These are phyloP conservation scores for Parotia lawesii DNA, from an alignment of 2,113 vertebrate genomes.

Conservation along the genomic window DNA sequence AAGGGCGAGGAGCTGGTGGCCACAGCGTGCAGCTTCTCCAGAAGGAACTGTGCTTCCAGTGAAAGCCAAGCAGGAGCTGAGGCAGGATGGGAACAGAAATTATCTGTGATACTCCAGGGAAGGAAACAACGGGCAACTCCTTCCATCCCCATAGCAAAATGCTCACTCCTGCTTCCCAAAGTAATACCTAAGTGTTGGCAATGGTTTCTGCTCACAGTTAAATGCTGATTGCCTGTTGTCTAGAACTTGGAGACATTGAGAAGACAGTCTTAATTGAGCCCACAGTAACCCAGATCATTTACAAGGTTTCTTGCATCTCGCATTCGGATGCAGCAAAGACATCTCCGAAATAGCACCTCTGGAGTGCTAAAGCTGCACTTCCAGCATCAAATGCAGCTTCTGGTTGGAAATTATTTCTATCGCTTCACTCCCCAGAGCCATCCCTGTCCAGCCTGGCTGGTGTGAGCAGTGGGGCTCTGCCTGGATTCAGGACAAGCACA, in stretches of 20 bases:
- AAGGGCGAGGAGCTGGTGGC: fast-evolving
- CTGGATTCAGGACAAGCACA: not conserved
- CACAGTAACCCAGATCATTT: not conserved
- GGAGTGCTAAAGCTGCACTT: not conserved
- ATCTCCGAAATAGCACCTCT: not conserved
- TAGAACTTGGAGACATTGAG: not conserved
- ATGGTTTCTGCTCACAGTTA: not conserved
- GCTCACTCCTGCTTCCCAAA: not conserved
- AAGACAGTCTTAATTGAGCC: not conserved
- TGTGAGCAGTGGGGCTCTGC: not conserved
- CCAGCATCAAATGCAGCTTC: not conserved
- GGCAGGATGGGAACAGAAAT: not conserved
- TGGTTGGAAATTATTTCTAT: not conserved
- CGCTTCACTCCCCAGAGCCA: not conserved
- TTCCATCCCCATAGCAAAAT: not conserved
- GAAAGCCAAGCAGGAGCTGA: not conserved
- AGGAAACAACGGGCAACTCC: not conserved
- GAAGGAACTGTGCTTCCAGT: fast-evolving
- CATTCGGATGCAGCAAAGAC: not conserved
- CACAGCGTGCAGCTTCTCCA: not conserved
- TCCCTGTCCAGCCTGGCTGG: not conserved
- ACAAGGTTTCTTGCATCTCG: not conserved
- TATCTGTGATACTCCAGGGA: not conserved
- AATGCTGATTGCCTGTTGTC: not conserved
- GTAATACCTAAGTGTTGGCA: not conserved